These are phyloP conservation scores for Drosophila parvula DNA, from an alignment of 1,140 invertebrate genomes.

Conservation along the genomic window DNA sequence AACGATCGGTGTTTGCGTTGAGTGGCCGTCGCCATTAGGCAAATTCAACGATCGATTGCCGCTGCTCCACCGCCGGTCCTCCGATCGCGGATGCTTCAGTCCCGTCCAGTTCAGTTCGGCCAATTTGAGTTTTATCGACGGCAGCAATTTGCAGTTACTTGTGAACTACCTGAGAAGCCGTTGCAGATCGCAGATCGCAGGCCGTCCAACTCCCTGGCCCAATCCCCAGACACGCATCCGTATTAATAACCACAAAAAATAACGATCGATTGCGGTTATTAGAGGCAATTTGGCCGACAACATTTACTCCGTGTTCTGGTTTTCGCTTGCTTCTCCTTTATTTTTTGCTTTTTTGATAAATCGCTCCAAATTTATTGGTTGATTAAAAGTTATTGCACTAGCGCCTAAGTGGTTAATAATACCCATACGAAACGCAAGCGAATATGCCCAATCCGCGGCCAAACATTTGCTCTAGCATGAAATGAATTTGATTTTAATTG, in stretches of 20 bases:
- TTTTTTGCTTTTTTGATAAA: slow-evolving; percentile 68
- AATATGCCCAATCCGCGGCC: slow-evolving; percentile 13
- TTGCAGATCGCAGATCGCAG: slow-evolving; percentile 52
- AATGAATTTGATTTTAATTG: slow-evolving; percentile 80
- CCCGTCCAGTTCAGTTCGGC: slow-evolving; percentile 13
- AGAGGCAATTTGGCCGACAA: slow-evolving; percentile 79
- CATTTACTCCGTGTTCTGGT: slow-evolving; percentile 51
- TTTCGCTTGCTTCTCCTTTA: slow-evolving; percentile 3
- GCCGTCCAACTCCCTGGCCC: slow-evolving; percentile 19
- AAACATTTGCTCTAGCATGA: slow-evolving; percentile 58
- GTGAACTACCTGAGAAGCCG: slow-evolving; percentile 83
- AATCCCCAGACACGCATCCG: slow-evolving; percentile 50
- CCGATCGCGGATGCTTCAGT: slow-evolving; percentile 60
- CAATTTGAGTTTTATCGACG: slow-evolving; percentile 80
- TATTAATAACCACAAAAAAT: slow-evolving; percentile 83
- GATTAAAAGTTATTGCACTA: slow-evolving; percentile 81
- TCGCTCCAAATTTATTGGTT: slow-evolving; percentile 79
- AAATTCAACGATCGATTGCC: slow-evolving; percentile 81
- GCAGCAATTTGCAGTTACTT: slow-evolving; percentile 83
- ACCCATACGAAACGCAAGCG: slow-evolving; percentile 34
- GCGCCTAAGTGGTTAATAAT: slow-evolving; percentile 80
- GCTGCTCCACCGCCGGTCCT: slow-evolving; percentile 4
- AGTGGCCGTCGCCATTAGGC: slow-evolving; percentile 81
- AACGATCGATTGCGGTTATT: slow-evolving; percentile 83
- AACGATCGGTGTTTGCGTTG: slow-evolving; percentile 74